These are phyloP conservation scores for Atherinosoma microstoma DNA, from an alignment of 2,797 vertebrate genomes.

Conservation along the genomic window DNA sequence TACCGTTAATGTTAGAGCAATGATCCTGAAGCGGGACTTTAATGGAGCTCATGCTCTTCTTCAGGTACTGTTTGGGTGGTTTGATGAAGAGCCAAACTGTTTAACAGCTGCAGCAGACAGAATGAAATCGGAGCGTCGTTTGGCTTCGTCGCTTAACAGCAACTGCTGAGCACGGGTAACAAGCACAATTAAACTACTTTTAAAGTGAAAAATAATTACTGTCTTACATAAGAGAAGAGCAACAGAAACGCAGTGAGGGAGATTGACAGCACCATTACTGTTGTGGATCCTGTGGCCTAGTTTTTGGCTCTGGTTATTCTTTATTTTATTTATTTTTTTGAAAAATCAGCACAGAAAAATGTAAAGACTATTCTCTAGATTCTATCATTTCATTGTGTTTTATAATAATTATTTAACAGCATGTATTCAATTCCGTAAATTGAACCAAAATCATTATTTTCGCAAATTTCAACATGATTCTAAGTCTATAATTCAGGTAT, in stretches of 20 bases:
- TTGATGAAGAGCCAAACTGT: background rate
- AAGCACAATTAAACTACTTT: background rate
- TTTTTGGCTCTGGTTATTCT: background rate
- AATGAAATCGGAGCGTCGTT: background rate
- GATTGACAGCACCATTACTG: background rate
- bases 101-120: background rate
- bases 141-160: background rate
- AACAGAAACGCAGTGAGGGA: background rate
- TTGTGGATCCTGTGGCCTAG: background rate
- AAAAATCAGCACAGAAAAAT: no score
- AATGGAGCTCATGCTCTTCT: slow-evolving; percentile 40
- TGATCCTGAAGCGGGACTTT: slow-evolving; percentile 32
- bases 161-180: background rate
- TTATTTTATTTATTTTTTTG: background rate
- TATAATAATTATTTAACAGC: background rate
- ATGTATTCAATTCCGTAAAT: background rate
- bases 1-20: slow-evolving; percentile 53
- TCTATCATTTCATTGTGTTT: no score
- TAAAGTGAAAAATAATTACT: background rate
- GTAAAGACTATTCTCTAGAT: no score
- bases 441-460: background rate
- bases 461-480: background rate
- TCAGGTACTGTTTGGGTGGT: slow-evolving; percentile 15
- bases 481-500: background rate
- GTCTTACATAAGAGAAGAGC: background rate